Evolutionary conservation across 2,888 invertebrate genomes (phyloP), one percentile per base, ranked within the genome.

Genomic region (Globia sparganii): DNA sequence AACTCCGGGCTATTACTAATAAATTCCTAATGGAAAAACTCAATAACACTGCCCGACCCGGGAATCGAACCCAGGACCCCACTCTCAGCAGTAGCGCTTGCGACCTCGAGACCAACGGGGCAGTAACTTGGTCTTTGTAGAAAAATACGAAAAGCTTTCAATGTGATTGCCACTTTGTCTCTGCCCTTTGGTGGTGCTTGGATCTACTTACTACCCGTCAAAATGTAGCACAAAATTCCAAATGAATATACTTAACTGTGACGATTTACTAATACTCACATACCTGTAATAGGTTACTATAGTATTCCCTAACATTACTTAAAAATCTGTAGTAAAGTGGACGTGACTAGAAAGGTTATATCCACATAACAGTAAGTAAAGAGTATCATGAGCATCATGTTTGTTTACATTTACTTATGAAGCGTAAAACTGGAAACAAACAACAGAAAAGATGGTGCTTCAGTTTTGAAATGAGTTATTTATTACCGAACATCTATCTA

Each of bases 261-360:
- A 28, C 8, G 4, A 59, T 34, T 13, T 25, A 43, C 21, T 25
- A 6, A 13, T 1, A 25, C 28, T 15, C 18, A 53, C 40, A 43
- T 59, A 18, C 11, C 28, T 1, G n/a, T 25, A 53, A 31, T 28
- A 59, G 11, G 11, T 72, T 34, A 13, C 25, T 59, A 67, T 62
- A 66, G 58, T 66, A 65, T 49, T 68, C 53, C 62, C n/a, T 40
- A 28, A n/a, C 58, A 74, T 83, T 79, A 83, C 83, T 37, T 83
- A 83, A 83, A 83, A 78, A 69, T 72, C 37, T 75, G 72, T 79
- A 69, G 72, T 75, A 69, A 78, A 72, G 11, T 28, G 25, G 9
- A 83, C 82, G 82, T 83, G 82, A 75, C 79, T 59, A 66, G 82
- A 83, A 82, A 83, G 21, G 58, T 53, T 53, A 80, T 62, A 40